Evolutionary conservation across 1,140 invertebrate genomes (phyloP).

Genomic region (Hestina assimilis): DNA sequence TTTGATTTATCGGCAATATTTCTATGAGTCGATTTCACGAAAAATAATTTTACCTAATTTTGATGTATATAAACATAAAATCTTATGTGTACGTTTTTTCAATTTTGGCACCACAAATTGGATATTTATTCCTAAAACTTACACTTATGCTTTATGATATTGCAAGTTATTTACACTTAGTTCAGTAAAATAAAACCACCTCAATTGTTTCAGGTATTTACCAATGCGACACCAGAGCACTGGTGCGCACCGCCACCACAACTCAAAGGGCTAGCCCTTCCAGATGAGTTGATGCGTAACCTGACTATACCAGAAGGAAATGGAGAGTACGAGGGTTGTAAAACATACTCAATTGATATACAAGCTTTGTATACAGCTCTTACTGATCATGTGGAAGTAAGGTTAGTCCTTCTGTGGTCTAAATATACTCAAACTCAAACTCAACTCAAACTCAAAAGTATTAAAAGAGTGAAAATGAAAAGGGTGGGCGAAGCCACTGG

Average conservation of each 20-base stretch:
- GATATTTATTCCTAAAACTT: too few relatives aligned
- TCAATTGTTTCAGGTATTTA: constrained; percentile 81
- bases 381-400: constrained; percentile 35
- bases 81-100: too few relatives aligned
- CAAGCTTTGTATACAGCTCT: constrained; percentile 33
- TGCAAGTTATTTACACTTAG: too few relatives aligned
- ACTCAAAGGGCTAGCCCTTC: constrained; percentile 77
- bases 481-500: too few relatives aligned
- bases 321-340: constrained; percentile 80
- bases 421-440: not conserved
- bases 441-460: not conserved
- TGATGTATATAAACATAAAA: too few relatives aligned
- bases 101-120: too few relatives aligned
- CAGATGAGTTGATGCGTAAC: constrained; percentile 77
- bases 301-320: constrained; percentile 77
- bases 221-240: constrained; percentile 83
- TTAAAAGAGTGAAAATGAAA: too few relatives aligned
- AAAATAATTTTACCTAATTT: too few relatives aligned
- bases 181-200: too few relatives aligned
- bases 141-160: too few relatives aligned
- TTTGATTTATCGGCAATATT: too few relatives aligned
- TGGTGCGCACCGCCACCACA: constrained; percentile 82
- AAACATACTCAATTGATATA: constrained; percentile 85
- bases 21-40: too few relatives aligned
- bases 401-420: constrained; percentile 27